Evolutionary conservation across 2,113 vertebrate species (phyloP).

Genomic region (Tringa solitaria): DNA sequence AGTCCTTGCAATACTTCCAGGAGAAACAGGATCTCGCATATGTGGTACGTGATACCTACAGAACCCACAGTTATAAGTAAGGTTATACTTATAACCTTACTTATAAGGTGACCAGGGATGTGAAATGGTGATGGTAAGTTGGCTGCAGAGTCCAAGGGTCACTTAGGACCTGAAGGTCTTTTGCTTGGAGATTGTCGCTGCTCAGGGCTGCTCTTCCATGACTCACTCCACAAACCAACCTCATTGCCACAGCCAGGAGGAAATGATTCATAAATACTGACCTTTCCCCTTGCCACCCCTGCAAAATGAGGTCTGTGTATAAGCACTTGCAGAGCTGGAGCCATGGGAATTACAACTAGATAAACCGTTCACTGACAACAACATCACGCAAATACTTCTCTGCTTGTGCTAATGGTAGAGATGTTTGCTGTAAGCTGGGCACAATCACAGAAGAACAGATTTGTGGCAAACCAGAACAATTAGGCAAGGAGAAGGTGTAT

Average conservation of each 20-base stretch:
- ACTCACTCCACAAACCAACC: conserved; percentile 72
- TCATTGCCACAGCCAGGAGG: conserved; percentile 67
- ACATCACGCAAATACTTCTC: neutral
- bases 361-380: conserved; percentile 29
- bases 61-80: neutral
- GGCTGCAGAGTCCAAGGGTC: neutral
- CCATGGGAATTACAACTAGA: conserved; percentile 45
- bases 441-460: neutral
- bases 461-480: neutral
- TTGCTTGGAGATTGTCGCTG: neutral
- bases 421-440: neutral
- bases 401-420: neutral
- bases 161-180: conserved; percentile 2
- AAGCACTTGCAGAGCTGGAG: conserved; percentile 61
- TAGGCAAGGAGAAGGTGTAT: neutral
- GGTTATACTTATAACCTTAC: no score
- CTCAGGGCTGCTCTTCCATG: conserved; percentile 59
- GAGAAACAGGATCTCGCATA: neutral
- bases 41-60: neutral
- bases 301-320: conserved; percentile 69
- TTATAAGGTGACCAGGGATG: neutral
- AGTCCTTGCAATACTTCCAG: neutral
- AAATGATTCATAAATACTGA: conserved; percentile 78
- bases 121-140: neutral
- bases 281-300: conserved; percentile 76